phyloP scores from a whole-genome alignment of 2,113 vertebrate genomes.

The Ophthalmotilapia sp. region DNA sequence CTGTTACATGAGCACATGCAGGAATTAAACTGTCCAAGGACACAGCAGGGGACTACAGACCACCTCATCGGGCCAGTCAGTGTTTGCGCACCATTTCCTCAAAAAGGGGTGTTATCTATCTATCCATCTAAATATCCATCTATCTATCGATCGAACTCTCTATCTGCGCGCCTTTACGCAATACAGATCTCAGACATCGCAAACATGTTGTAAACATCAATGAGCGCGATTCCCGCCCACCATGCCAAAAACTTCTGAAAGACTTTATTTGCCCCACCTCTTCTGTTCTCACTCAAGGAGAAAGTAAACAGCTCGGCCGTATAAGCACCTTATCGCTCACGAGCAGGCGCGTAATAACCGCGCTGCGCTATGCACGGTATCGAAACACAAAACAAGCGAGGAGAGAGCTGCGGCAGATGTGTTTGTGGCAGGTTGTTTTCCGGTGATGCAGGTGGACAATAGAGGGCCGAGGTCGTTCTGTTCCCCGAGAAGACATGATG shows the following conservation, averaged over 20 bases:
- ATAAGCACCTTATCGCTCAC: conserved; percentile 53
- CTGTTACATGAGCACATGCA: not conserved
- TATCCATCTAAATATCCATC: not conserved
- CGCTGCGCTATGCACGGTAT: conserved; percentile 43
- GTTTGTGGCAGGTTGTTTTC: not conserved
- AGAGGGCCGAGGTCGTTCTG: not conserved
- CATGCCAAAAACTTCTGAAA: not conserved
- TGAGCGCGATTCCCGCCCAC: conserved; percentile 13
- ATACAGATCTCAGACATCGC: not conserved
- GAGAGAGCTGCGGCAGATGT: not conserved
- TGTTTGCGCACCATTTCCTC: not conserved
- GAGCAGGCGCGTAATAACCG: conserved; percentile 38
- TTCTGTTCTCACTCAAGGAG: not conserved
- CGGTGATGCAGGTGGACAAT: conserved; percentile 38
- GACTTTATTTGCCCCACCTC: conserved; percentile 14
- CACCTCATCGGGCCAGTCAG: not conserved
- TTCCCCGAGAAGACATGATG: conserved; percentile 43
- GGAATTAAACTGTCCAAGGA: not conserved
- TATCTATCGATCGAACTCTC: not conserved
- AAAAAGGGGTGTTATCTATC: not conserved
- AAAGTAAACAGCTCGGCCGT: conserved; percentile 62
- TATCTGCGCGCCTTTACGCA: conserved; percentile 13
- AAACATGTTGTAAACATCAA: conserved; percentile 24
- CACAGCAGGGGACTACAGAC: not conserved
- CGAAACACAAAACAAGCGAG: conserved; percentile 15